These are phyloP conservation scores for Aurelia aurita DNA, from an alignment of 30 jellyfish, hydroid and myxozoan species.

Conservation along the genomic window DNA sequence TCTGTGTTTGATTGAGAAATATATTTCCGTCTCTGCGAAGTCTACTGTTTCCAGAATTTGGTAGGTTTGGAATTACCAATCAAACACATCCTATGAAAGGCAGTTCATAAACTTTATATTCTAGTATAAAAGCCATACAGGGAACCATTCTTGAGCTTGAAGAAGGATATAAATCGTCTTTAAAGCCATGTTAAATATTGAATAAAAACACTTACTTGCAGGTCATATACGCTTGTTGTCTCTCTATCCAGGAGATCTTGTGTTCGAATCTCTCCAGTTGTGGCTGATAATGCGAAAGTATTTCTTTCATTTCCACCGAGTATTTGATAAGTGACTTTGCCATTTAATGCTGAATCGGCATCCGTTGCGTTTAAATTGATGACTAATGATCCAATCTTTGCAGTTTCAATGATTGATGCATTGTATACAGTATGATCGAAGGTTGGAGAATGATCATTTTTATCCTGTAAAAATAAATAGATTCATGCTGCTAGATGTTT, in stretches of 20 bases:
- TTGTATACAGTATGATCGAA: slow-evolving; percentile 49
- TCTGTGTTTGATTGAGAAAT: too few relatives aligned
- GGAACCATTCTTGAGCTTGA: too few relatives aligned
- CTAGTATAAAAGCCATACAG: too few relatives aligned
- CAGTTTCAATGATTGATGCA: slow-evolving; percentile 40
- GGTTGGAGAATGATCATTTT: slow-evolving; percentile 43
- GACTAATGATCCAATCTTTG: slow-evolving; percentile 68
- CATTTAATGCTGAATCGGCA: slow-evolving; percentile 33
- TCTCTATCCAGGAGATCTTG: slow-evolving; percentile 60
- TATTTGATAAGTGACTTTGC: slow-evolving; percentile 42
- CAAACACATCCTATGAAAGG: too few relatives aligned
- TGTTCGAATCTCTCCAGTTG: slow-evolving; percentile 61
- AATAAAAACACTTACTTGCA: slow-evolving; percentile 5
- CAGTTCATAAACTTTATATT: too few relatives aligned
- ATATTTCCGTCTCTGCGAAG: too few relatives aligned
- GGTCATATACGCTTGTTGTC: slow-evolving; percentile 7
- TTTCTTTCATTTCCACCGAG: slow-evolving; percentile 38
- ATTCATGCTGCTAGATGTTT: too few relatives aligned
- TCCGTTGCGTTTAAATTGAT: slow-evolving; percentile 52
- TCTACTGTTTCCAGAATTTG: too few relatives aligned
- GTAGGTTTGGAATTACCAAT: too few relatives aligned
- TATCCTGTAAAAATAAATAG: slow-evolving; percentile 15
- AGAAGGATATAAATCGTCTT: too few relatives aligned
- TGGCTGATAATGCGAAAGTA: slow-evolving; percentile 48
- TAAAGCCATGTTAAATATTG: not conserved